Conservation (phyloP, 2,888 invertebrate species). For the Nycteola revayana region DNA sequence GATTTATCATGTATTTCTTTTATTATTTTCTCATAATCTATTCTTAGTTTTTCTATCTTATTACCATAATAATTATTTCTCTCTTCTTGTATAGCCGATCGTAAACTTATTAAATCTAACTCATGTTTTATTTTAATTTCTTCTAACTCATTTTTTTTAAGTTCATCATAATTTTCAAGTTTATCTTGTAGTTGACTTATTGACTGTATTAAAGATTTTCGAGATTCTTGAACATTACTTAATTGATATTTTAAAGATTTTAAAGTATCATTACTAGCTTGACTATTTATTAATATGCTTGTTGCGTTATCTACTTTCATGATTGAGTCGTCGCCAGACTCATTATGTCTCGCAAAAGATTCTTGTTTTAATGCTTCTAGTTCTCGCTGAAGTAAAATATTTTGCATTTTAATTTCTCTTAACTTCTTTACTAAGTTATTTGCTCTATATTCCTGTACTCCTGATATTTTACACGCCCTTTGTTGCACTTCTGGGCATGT, state of each 20-base stretch:
- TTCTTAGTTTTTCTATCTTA: constrained; percentile 49
- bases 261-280: constrained; percentile 44
- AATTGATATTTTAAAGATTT: constrained; percentile 51
- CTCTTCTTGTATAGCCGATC: constrained; percentile 48
- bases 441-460: constrained; percentile 45
- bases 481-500: constrained; percentile 34
- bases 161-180: constrained; percentile 46
- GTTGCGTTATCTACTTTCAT: constrained; percentile 47
- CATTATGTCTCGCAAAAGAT: constrained; percentile 28
- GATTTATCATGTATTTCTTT: constrained; percentile 40
- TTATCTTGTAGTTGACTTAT: constrained; percentile 49
- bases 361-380: constrained; percentile 49
- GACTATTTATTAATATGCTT: constrained; percentile 33
- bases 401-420: constrained; percentile 67
- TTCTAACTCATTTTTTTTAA: constrained; percentile 56
- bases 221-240: constrained; percentile 52
- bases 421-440: constrained; percentile 60
- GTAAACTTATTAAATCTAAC: constrained; percentile 51
- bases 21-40: constrained; percentile 44
- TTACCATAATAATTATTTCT: constrained; percentile 44
- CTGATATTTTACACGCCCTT: constrained; percentile 13
- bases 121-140: constrained; percentile 54
- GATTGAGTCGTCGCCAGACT: constrained; percentile 26
- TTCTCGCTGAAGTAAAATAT: constrained; percentile 54
- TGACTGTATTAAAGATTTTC: constrained; percentile 48